Evolutionary conservation across 2,113 vertebrate genomes (phyloP).

Genomic region (Myotis davidii): DNA sequence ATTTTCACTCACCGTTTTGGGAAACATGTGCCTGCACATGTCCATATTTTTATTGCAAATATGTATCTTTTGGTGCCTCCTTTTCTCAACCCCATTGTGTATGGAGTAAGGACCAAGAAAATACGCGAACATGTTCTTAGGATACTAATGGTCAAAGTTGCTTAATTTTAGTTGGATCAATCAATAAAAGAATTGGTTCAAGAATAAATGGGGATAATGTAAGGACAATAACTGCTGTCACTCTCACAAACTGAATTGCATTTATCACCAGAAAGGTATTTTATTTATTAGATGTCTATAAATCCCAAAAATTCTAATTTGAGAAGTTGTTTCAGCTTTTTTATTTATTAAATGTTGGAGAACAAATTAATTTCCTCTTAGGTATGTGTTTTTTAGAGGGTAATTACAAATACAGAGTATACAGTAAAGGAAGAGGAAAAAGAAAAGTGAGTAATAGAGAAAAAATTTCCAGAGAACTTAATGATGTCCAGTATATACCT

Average conservation of each 20-base stretch:
- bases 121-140: slow-evolving; percentile 19
- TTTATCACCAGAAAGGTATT: neutral
- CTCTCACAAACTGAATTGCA: neutral
- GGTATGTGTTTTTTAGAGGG: neutral
- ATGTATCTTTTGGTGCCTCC: slow-evolving; percentile 73
- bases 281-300: neutral
- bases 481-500: neutral
- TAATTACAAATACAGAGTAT: neutral
- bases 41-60: slow-evolving; percentile 68
- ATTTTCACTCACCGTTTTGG: slow-evolving; percentile 71
- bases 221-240: neutral
- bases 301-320: neutral
- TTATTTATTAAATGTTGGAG: neutral
- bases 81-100: slow-evolving; percentile 67
- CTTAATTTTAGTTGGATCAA: neutral
- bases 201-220: neutral
- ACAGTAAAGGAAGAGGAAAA: neutral
- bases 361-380: neutral
- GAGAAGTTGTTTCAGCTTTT: neutral
- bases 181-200: neutral
- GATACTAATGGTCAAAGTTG: slow-evolving; percentile 4
- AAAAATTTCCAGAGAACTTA: neutral
- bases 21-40: slow-evolving; percentile 46
- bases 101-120: slow-evolving; percentile 68
- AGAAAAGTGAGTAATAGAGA: neutral